These are phyloP conservation scores for Lepus oiostolus DNA, from an alignment of 2,797 vertebrate species.

Conservation along the genomic window DNA sequence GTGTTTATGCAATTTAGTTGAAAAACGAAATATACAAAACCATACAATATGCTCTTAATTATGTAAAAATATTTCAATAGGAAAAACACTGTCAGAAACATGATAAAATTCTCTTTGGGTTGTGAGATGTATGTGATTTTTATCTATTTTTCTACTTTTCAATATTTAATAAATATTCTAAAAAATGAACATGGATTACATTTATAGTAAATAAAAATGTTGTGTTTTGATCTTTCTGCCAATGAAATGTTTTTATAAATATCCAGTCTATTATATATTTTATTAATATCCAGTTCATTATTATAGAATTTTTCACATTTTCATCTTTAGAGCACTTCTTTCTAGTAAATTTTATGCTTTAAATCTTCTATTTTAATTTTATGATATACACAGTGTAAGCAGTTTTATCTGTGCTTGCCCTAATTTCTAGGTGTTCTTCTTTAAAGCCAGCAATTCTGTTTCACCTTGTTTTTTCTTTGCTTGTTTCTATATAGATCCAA, in stretches of 20 bases:
- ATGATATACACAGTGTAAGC: background rate
- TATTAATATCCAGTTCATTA: constrained; percentile 47
- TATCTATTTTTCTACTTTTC: constrained; percentile 47
- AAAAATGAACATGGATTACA: constrained; percentile 3
- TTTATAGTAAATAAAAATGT: constrained; percentile 59
- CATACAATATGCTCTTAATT: constrained; percentile 29
- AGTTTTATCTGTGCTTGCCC: constrained; percentile 50
- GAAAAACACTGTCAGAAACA: constrained; percentile 29
- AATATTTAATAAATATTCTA: constrained; percentile 29
- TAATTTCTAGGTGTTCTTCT: constrained; percentile 44
- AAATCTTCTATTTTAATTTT: constrained; percentile 63
- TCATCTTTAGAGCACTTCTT: constrained; percentile 50
- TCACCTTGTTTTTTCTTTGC: background rate
- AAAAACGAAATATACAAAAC: constrained; percentile 52
- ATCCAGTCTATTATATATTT: constrained; percentile 38
- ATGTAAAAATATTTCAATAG: constrained; percentile 58
- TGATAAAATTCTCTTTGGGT: constrained; percentile 55
- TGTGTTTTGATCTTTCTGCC: constrained; percentile 60
- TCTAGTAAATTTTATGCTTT: constrained; percentile 66
- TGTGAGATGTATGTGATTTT: constrained; percentile 38
- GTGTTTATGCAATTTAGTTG: constrained; percentile 58
- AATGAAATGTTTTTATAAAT: constrained; percentile 60
- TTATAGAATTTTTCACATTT: constrained; percentile 41
- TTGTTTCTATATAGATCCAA: no score
- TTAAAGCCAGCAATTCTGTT: constrained; percentile 64